phyloP scores from a whole-genome alignment of 2,113 vertebrate species.

The Thymallus thymallus region DNA sequence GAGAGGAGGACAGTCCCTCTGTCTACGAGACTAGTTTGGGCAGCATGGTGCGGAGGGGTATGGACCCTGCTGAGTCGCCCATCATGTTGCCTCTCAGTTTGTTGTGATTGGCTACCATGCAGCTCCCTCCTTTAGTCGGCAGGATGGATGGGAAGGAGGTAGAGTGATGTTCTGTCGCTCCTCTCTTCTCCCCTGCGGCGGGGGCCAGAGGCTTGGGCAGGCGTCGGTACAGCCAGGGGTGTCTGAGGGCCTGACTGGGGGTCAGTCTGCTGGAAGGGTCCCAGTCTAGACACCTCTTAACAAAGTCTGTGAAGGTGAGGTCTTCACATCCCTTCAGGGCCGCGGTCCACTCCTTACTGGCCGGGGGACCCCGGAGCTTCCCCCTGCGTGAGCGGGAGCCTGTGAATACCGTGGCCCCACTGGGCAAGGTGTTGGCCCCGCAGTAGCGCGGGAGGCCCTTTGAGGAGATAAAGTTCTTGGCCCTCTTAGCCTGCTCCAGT shows the following conservation, averaged over 20 bases:
- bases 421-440: constrained; percentile 80
- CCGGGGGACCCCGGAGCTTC: constrained; percentile 88
- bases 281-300: constrained; percentile 96
- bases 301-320: constrained; percentile 89
- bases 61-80: constrained; percentile 77
- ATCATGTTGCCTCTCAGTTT: constrained; percentile 91
- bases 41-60: constrained; percentile 90
- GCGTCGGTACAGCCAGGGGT: constrained; percentile 92
- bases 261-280: constrained; percentile 89
- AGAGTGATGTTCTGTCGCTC: constrained; percentile 77
- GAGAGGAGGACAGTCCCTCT: too few species aligned
- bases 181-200: constrained; percentile 74
- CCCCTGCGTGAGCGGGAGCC: constrained; percentile 89
- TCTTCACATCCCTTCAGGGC: constrained; percentile 94
- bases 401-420: constrained; percentile 82
- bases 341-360: constrained; percentile 88
- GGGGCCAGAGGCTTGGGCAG: constrained; percentile 75
- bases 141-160: constrained; percentile 86
- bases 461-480: constrained; percentile 97
- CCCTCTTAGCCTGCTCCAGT: constrained; percentile 90
- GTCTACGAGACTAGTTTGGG: constrained; percentile 92
- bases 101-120: constrained; percentile 75
- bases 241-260: constrained; percentile 87
- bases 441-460: constrained; percentile 98
- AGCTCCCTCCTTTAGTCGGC: constrained; percentile 74